Percentiles rank a stretch among this genome's conserved stretches.
Evolutionary conservation across 2,888 invertebrate species (phyloP).

Genomic region (Metalampra italica): DNA sequence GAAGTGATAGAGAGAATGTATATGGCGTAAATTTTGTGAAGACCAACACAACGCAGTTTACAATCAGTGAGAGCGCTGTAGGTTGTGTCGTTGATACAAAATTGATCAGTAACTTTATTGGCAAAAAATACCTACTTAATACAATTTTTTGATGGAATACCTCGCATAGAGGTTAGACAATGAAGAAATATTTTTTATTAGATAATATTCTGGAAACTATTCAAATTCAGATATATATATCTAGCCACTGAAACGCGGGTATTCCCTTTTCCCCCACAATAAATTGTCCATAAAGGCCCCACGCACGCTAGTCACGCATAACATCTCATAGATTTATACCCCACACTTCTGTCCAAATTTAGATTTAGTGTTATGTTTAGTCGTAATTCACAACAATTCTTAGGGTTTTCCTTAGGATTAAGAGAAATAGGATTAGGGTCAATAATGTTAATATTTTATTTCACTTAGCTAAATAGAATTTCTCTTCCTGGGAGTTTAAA

Average conservation of each 20-base stretch:
- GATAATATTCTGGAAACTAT: too few relatives aligned
- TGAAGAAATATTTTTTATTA: too few relatives aligned
- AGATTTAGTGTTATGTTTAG: conserved; percentile 72
- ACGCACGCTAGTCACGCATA: conserved; percentile 72
- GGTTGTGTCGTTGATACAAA: too few relatives aligned
- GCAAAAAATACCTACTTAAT: too few relatives aligned
- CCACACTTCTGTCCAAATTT: conserved; percentile 75
- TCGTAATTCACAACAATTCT: conserved; percentile 49
- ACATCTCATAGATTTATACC: conserved; percentile 73
- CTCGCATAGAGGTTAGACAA: too few relatives aligned
- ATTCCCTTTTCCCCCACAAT: conserved; percentile 56
- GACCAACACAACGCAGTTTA: too few relatives aligned
- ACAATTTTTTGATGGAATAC: too few relatives aligned
- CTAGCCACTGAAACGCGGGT: conserved; percentile 32
- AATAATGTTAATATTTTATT: conserved; percentile 11
- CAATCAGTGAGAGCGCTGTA: too few relatives aligned
- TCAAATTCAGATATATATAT: conserved; percentile 1
- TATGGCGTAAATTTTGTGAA: too few relatives aligned
- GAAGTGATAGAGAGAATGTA: too few relatives aligned
- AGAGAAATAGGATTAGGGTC: conserved; percentile 28
- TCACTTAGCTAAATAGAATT: conserved; percentile 6
- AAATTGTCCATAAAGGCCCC: conserved; percentile 68
- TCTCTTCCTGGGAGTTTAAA: neutral
- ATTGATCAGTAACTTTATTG: too few relatives aligned
- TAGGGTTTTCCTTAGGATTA: conserved; percentile 39